Conservation (phyloP, 2,888 invertebrate species). For the Parnassius orleans region DNA sequence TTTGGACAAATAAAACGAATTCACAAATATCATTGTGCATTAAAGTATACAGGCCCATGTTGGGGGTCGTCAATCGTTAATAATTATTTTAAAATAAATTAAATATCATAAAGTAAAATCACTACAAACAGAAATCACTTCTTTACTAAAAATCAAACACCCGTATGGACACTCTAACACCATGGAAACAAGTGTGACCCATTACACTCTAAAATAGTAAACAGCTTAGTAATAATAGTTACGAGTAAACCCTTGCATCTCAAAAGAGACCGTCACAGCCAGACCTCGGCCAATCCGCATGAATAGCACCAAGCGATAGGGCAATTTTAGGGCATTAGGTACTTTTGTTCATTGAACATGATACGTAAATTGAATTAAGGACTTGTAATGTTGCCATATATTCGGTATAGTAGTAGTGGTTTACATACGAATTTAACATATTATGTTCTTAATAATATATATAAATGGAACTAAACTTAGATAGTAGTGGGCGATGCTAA, state of each 20-base stretch:
- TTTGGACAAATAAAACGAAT: slow-evolving; percentile 1
- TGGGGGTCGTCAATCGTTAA: no score
- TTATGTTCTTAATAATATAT: no score
- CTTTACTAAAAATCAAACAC: background rate
- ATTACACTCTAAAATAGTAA: background rate
- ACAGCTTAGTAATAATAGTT: background rate
- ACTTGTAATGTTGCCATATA: no score
- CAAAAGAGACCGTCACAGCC: slow-evolving; percentile 5
- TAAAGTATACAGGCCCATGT: background rate
- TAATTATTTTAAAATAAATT: no score
- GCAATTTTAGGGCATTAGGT: background rate
- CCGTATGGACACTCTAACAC: background rate
- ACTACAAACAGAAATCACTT: background rate
- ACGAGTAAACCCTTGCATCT: background rate
- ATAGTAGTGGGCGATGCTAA: no score
- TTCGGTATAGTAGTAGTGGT: no score
- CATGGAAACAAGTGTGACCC: background rate
- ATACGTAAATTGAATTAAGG: no score
- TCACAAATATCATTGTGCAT: background rate
- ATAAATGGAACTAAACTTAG: no score
- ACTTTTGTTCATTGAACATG: background rate
- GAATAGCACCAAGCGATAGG: background rate
- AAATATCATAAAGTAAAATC: background rate
- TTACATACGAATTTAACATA: no score
- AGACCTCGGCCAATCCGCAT: background rate